phyloP scores from a whole-genome alignment of 2,888 invertebrate genomes.

The Frankliniella fusca region DNA sequence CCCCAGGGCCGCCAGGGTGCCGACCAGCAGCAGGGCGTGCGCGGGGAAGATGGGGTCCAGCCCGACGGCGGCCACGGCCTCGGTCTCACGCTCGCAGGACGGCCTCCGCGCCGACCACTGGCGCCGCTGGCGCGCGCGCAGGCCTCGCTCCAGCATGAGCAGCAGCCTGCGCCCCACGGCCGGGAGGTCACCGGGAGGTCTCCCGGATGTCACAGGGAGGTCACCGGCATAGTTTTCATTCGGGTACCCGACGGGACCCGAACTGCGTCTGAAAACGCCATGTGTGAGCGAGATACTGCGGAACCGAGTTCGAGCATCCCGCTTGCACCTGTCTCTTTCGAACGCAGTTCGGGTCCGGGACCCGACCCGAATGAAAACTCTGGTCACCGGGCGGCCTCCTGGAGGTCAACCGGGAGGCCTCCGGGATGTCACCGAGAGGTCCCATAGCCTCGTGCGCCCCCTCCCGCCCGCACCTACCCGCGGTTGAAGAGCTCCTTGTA shows the following conservation, averaged over 20 bases:
- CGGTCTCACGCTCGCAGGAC: background rate
- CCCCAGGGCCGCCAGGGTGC: background rate
- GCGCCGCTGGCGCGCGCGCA: background rate
- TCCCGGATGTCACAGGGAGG: too few relatives aligned
- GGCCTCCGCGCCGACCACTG: background rate
- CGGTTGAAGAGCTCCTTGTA: background rate
- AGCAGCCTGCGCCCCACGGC: background rate
- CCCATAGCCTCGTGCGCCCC: background rate
- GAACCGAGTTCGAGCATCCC: too few relatives aligned
- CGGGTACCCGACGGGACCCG: too few relatives aligned
- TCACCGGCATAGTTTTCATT: background rate
- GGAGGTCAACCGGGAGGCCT: background rate
- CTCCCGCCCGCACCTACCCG: background rate
- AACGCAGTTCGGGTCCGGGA: too few relatives aligned
- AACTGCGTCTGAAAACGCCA: too few relatives aligned
- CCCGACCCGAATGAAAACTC: too few relatives aligned
- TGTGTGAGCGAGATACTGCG: too few relatives aligned
- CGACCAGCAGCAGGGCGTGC: conserved; percentile 5
- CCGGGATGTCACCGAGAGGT: background rate
- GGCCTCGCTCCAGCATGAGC: conserved; percentile 5
- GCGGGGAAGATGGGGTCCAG: conserved; percentile 21
- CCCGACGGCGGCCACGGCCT: background rate
- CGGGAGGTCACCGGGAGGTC: background rate
- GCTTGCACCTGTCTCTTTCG: too few relatives aligned
- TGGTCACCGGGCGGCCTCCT: background rate